Conservation (phyloP, 2,888 invertebrate genomes). For the Junonia oenone region DNA sequence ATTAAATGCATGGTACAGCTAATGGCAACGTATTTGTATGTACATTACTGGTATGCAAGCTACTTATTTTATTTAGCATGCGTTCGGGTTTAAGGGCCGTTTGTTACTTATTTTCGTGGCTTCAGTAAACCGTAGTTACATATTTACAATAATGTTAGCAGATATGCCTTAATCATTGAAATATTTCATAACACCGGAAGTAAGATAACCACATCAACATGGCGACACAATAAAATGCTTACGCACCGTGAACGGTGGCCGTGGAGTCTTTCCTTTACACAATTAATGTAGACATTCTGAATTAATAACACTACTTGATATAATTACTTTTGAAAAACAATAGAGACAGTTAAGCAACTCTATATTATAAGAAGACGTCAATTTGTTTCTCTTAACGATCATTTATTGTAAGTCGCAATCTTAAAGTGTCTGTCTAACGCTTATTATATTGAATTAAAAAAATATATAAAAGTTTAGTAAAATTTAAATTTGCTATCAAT, state of each 20-base stretch:
- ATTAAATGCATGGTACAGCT: too few relatives aligned
- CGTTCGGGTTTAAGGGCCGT: too few relatives aligned
- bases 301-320: constrained; percentile 26
- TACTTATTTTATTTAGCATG: too few relatives aligned
- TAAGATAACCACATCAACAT: constrained; percentile 20
- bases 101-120: too few relatives aligned
- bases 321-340: constrained; percentile 28
- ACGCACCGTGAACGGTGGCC: constrained; percentile 41
- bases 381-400: constrained; percentile 17
- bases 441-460: too few relatives aligned
- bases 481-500: too few relatives aligned
- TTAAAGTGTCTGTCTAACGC: not conserved
- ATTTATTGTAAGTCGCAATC: constrained; percentile 5
- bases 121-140: too few relatives aligned
- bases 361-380: constrained; percentile 2
- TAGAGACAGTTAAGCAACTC: constrained; percentile 17
- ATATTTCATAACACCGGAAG: constrained; percentile 27
- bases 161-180: not conserved
- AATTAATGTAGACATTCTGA: constrained; percentile 23
- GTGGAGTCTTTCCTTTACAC: constrained; percentile 43
- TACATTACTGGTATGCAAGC: too few relatives aligned
- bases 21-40: too few relatives aligned
- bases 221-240: constrained; percentile 33
- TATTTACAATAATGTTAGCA: too few relatives aligned
- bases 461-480: too few relatives aligned